Conservation (phyloP, 2,113 vertebrate genomes). For the Lasiurus cinereus region DNA sequence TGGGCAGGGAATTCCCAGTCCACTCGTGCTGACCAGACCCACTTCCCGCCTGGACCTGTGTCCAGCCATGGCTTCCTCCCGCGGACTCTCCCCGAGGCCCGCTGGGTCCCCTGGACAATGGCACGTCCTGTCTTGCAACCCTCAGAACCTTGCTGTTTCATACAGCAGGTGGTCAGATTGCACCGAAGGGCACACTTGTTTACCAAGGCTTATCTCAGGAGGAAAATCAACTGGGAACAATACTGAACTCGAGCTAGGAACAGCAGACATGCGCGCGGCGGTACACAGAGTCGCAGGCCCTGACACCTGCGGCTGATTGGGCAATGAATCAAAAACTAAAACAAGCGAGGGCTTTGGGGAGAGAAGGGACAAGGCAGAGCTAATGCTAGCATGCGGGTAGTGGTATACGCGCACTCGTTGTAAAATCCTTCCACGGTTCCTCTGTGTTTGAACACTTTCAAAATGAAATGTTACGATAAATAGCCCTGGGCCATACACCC, state of each 20-base stretch:
- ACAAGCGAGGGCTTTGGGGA: neutral
- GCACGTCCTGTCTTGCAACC: neutral
- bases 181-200: rapidly evolving
- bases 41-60: neutral
- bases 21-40: rapidly evolving
- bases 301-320: no score
- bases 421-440: neutral
- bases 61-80: neutral
- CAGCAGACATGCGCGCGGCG: rapidly evolving
- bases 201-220: no score
- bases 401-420: rapidly evolving
- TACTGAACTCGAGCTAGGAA: rapidly evolving
- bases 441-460: neutral
- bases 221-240: neutral
- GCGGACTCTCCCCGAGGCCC: neutral
- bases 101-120: neutral
- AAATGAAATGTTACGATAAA: neutral
- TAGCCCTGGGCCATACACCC: neutral
- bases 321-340: neutral
- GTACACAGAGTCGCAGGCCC: rapidly evolving
- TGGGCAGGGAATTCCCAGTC: neutral
- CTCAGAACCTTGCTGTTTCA: rapidly evolving
- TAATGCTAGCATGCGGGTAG: rapidly evolving
- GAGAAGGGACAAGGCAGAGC: rapidly evolving
- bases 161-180: rapidly evolving